Conservation (phyloP, 2,797 vertebrate species). For the Limosa lapponica region DNA sequence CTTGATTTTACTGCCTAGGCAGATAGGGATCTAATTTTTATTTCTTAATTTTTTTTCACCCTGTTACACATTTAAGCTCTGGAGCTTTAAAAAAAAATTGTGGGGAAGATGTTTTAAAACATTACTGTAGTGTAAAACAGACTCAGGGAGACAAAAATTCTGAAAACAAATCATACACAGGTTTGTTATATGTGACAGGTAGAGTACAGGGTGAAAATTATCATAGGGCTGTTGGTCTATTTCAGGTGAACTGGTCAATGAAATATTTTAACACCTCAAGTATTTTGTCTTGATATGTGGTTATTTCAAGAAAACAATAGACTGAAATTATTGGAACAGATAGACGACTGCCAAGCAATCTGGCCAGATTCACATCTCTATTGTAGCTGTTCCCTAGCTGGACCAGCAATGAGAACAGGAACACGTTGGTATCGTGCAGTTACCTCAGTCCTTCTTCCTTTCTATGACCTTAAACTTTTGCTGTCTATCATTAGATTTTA, state of each 20-base stretch:
- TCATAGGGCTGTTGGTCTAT: background rate
- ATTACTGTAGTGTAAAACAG: background rate
- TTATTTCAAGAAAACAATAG: background rate
- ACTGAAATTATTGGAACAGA: background rate
- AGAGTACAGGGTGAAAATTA: background rate
- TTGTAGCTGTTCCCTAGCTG: background rate
- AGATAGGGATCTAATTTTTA: background rate
- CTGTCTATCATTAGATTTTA: background rate
- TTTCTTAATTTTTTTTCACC: background rate
- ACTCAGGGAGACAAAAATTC: background rate
- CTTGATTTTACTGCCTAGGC: background rate
- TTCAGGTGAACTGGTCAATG: background rate
- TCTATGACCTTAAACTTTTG: background rate
- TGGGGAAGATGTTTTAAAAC: background rate
- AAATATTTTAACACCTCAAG: background rate
- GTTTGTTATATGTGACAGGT: background rate
- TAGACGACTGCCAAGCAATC: background rate
- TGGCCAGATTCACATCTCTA: background rate
- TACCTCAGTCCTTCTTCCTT: background rate
- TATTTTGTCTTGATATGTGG: background rate
- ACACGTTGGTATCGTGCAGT: background rate
- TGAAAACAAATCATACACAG: background rate
- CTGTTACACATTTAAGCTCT: accelerated
- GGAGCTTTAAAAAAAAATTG: background rate
- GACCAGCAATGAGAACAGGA: background rate